These are phyloP conservation scores for Origma solitaria DNA, from an alignment of 2,113 vertebrate genomes.

Conservation along the genomic window DNA sequence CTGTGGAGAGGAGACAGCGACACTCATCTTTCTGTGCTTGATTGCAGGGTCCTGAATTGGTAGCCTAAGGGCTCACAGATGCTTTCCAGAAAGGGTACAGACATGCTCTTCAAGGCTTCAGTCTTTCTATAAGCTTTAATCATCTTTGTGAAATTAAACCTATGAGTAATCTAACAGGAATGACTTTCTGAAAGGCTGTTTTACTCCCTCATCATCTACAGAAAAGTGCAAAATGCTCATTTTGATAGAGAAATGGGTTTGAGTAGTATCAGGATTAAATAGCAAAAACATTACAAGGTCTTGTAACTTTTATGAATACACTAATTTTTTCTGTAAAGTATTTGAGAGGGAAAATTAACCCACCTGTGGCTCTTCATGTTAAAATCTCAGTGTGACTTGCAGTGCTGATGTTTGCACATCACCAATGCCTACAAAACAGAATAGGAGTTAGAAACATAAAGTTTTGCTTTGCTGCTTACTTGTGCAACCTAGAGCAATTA, in stretches of 20 bases:
- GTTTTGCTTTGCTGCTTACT: not conserved
- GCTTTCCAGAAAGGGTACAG: not conserved
- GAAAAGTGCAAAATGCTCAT: not conserved
- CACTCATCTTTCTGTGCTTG: not conserved
- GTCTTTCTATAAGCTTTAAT: not conserved
- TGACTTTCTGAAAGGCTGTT: not conserved
- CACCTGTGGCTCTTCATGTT: not conserved
- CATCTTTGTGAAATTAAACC: not conserved
- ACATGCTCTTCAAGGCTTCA: not conserved
- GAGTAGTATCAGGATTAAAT: not conserved
- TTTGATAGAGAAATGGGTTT: not conserved
- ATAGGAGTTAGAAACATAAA: not conserved
- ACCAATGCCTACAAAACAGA: not conserved
- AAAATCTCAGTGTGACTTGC: not conserved
- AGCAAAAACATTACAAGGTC: not conserved
- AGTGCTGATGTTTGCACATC: not conserved
- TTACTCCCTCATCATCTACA: not conserved
- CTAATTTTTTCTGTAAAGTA: not conserved
- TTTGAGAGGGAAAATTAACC: not conserved
- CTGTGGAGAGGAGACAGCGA: not conserved
- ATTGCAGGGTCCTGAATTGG: not conserved
- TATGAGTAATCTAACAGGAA: not conserved
- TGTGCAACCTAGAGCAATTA: not conserved
- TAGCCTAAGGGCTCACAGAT: not conserved
- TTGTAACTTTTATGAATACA: not conserved